Conservation (phyloP, 2,113 vertebrate genomes). For the Acanthochromis polyacanthus region DNA sequence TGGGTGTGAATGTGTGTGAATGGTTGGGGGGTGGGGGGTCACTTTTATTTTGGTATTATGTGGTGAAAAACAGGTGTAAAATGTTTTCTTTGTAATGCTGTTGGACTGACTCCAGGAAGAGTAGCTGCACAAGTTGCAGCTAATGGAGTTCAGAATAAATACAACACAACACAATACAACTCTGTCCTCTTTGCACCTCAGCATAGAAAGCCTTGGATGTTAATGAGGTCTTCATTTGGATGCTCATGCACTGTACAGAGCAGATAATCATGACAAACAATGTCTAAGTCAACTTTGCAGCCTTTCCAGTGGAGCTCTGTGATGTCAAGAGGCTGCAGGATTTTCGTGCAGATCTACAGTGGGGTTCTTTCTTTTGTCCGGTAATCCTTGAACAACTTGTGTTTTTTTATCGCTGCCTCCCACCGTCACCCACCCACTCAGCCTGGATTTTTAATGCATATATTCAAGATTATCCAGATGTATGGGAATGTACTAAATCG, state of each 20-base stretch:
- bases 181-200: slow-evolving; percentile 4
- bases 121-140: no score
- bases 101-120: no score
- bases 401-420: background rate
- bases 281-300: background rate
- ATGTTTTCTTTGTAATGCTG: no score
- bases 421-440: background rate
- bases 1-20: no score
- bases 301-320: background rate
- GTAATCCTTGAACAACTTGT: background rate
- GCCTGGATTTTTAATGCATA: background rate
- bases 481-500: background rate
- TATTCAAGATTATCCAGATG: background rate
- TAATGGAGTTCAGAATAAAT: no score
- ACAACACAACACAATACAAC: no score
- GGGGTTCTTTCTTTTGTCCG: background rate
- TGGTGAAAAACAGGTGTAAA: no score
- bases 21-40: no score
- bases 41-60: no score
- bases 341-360: background rate
- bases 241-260: background rate
- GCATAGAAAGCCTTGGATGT: slow-evolving; percentile 9
- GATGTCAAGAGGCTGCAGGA: background rate
- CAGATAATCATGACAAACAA: background rate
- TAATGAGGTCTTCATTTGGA: slow-evolving; percentile 19